Evolutionary conservation across 2,797 vertebrate genomes (phyloP), one percentile per base, ranked within the genome.

Genomic region (Rhabdomys pumilio): DNA sequence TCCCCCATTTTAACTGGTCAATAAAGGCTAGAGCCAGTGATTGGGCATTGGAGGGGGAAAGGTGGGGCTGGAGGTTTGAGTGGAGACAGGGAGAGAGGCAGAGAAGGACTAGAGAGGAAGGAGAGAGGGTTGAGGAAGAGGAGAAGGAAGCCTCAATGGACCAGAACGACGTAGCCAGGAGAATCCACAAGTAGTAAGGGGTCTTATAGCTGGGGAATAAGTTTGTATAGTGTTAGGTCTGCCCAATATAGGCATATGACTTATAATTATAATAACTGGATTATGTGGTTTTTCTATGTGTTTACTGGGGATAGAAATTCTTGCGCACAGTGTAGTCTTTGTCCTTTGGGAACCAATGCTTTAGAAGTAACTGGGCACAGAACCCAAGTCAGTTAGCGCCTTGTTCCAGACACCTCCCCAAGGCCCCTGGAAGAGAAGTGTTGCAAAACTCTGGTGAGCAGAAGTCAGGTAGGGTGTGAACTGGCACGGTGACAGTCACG

Each of bases 321-420:
- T 3, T 20, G 69, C 69, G 38, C 3, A 38, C n/a, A 72, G 69
- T 38, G 19, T 88, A 57, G n/a, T 90, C 41, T 67, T 11, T 44
- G 38, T 77, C 4, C 22, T 84, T 41, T 31, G 14, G 31, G 38
- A 87, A 20, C 31, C 72, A 34, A 11, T 67, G 22, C 61, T 93
- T 29, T 22, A 61, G 79, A 89, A 95, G 63, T 75, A 69, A 94
- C 29, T 87, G 34, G 77, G 22, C 84, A 81, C 38, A 92, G 76
- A 50, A 38, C 9, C 24, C 10, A 1, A 89, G 6, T 86, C 50
- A 90, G 84, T 26, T 61, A 91, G 87, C 26, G 11, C 69, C 88
- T 93, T 10, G 0, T 57, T 75, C 55, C 38, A 87, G 86, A 63
- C 47, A 34, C 38, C 47, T 61, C 67, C 34, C 1, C 0, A 13